A percentile compares a stretch with the other conserved stretches of the same genome.
phyloP scores from a whole-genome alignment of 2,113 vertebrate species.

The Phalacrocorax brasilianus region DNA sequence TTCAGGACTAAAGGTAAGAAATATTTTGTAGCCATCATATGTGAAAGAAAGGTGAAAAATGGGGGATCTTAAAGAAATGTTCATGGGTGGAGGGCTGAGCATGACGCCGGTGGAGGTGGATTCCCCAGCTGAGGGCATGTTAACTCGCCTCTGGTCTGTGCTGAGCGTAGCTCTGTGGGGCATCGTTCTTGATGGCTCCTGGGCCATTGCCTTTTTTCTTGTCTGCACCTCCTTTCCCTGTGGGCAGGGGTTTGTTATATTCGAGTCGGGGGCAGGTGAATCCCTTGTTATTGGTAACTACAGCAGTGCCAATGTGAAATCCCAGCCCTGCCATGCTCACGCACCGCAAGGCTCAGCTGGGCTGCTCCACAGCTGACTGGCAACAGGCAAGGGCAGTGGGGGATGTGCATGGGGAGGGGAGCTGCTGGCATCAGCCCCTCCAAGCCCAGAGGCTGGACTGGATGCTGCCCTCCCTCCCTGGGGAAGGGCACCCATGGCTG shows the following conservation, averaged over 20 bases:
- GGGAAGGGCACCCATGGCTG: not conserved
- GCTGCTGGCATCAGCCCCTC: not conserved
- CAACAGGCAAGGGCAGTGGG: not conserved
- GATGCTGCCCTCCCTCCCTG: not conserved
- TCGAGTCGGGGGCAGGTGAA: rapidly evolving
- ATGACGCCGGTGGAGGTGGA: not conserved
- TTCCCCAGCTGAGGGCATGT: not conserved
- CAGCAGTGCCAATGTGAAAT: not conserved
- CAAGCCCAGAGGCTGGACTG: not conserved
- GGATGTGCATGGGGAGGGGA: rapidly evolving
- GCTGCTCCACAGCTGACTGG: not conserved
- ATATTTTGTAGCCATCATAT: not conserved
- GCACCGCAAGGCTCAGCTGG: rapidly evolving
- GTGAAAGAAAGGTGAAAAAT: not conserved
- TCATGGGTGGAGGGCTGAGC: not conserved
- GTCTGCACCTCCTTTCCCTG: rapidly evolving
- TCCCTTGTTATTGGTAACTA: not conserved
- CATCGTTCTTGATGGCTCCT: not conserved
- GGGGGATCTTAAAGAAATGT: not conserved
- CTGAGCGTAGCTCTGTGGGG: rapidly evolving
- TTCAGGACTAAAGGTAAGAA: not conserved
- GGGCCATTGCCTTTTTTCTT: not conserved
- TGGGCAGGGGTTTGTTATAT: not conserved
- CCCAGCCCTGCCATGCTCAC: not conserved
- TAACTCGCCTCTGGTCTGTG: not conserved